These are phyloP conservation scores for Physeter macrocephalus DNA, from an alignment of 2,113 vertebrate species.

Conservation along the genomic window DNA sequence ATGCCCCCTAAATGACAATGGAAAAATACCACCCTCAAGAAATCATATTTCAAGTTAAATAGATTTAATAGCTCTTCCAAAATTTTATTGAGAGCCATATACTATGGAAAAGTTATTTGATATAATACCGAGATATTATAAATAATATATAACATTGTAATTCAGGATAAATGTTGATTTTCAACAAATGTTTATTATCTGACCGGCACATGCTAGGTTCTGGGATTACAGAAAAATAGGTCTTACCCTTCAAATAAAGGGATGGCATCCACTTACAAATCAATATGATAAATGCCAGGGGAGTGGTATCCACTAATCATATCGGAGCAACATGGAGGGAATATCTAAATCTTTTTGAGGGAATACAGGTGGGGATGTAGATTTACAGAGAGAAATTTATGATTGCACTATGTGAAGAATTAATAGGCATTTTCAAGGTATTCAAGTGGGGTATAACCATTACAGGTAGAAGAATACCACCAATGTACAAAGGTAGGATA, in stretches of 20 bases:
- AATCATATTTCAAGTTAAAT: background rate
- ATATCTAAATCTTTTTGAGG: background rate
- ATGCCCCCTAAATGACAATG: background rate
- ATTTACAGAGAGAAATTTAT: background rate
- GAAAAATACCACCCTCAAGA: background rate
- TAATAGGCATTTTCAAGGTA: background rate
- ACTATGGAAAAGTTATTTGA: background rate
- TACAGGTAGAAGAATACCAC: background rate
- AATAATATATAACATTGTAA: background rate
- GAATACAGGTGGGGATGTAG: background rate
- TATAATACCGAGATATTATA: background rate
- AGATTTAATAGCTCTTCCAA: background rate
- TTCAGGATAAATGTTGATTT: background rate
- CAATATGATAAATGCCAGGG: background rate
- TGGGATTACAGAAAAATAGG: background rate
- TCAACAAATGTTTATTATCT: background rate
- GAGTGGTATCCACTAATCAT: background rate
- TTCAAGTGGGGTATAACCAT: background rate
- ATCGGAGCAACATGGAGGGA: background rate
- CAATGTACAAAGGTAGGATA: background rate
- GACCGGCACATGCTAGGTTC: background rate
- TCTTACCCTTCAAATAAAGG: background rate
- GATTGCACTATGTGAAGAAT: background rate
- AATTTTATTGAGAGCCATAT: background rate
- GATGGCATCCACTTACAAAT: background rate